Percentiles rank a stretch among this genome's conserved stretches.
These are phyloP conservation scores for Pararge aegeria DNA, from an alignment of 1,140 invertebrate genomes.

Conservation along the genomic window DNA sequence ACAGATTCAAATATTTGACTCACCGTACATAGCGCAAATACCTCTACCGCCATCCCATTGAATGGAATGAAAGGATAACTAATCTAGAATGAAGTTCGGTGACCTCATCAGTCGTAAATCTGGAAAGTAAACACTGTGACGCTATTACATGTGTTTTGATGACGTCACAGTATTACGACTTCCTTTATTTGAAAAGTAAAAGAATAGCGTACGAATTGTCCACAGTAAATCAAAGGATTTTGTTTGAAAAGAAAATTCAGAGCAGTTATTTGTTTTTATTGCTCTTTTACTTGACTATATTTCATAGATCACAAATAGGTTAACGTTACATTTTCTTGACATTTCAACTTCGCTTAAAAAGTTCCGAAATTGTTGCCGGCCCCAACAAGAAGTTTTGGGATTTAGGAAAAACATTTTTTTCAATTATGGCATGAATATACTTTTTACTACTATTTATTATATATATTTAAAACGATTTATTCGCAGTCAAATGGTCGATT, in stretches of 20 bases:
- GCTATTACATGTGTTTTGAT: slow-evolving; percentile 31
- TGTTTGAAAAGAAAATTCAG: slow-evolving; percentile 3
- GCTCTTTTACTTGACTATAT: slow-evolving; percentile 1
- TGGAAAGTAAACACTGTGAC: slow-evolving; percentile 28
- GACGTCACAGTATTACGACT: slow-evolving; percentile 30
- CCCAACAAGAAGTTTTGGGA: too few relatives aligned
- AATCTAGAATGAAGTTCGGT: slow-evolving; percentile 39
- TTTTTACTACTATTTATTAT: too few relatives aligned
- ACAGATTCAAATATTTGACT: slow-evolving; percentile 2
- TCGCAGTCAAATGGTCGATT: too few relatives aligned
- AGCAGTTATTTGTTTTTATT: slow-evolving; percentile 11
- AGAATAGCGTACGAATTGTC: slow-evolving; percentile 10
- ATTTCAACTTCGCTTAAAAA: too few relatives aligned
- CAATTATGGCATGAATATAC: too few relatives aligned
- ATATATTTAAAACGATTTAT: too few relatives aligned
- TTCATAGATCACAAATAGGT: not conserved
- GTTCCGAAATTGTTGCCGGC: too few relatives aligned
- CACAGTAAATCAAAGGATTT: slow-evolving; percentile 12
- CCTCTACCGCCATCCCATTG: slow-evolving; percentile 32
- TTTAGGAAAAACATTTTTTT: too few relatives aligned
- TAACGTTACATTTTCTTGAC: too few relatives aligned
- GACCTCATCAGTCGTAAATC: slow-evolving; percentile 37
- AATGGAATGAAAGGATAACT: slow-evolving; percentile 39
- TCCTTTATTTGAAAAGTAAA: slow-evolving; percentile 29
- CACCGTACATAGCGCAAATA: slow-evolving; percentile 27